Base-by-base conservation (phyloP, 2,888 invertebrate genomes). In the Tanypteryx hageni region DNA sequence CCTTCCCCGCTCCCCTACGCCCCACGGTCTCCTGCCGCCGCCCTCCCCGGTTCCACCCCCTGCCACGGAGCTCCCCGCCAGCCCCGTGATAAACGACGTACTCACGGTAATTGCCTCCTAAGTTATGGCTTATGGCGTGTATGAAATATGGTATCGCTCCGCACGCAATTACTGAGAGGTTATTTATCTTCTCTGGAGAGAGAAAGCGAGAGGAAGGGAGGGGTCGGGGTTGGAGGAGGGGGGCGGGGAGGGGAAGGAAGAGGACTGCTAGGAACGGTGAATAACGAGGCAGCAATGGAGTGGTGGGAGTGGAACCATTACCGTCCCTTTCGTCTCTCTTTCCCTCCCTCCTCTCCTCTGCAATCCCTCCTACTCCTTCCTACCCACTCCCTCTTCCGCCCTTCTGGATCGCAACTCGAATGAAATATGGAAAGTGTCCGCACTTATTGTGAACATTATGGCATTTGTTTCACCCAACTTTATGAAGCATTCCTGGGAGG, bases 41-140 rank as follows among this genome's bases (percentile, higher is more conserved):
- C 93, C 93, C 93, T 93, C 93, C 93, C 93, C 93, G 93, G 18
- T 27, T 59, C 92, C 68, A 61, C 56, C 81, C 81, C 81, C 81
- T 14, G 76, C 18, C 18, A n/a, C 11, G 22, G 22, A 82, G 31
- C 82, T 44, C 82, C 56, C 57, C 83, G 56, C 56, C 83, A 93
- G 91, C 93, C 93, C 92, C 94, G 95, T 96, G 96, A 96, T 96
- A 96, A 96, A 96, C 95, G 96, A 96, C 95, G 95, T 96, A 96
- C 96, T 96, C 95, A 95, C 95, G 95, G 95, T 96, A 96, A 96
- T 96, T 96, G 96, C 96, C 96, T 95, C 94, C 95, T 95, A 96
- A 96, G 96, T 96, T 96, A 96, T 96, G 96, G 95, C 95, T 95
- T 95, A 95, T 95, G 95, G 95, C 95, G 95, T 95, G 94, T 95